Evolutionary conservation across 2,113 vertebrate species (phyloP), one percentile per base, ranked within the genome.

Genomic region (Istiophorus platypterus): DNA sequence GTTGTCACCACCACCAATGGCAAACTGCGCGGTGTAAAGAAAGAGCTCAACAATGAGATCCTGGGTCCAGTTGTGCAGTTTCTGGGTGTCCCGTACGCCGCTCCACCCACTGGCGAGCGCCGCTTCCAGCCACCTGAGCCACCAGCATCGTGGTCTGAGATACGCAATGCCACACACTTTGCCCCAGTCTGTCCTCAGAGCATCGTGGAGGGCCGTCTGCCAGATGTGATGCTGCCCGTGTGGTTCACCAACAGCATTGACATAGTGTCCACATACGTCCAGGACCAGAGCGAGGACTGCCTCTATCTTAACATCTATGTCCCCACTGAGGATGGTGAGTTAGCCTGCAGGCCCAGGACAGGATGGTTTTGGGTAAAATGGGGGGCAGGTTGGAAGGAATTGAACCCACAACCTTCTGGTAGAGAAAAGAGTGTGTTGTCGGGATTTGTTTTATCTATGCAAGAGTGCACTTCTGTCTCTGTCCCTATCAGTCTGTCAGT

Each of bases 251-350:
- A 98, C 94, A 97, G 98, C 95, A 94, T 99, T 88, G 99, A 99
- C 89, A 95, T 99, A 91, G 97, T 99, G 91, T 97, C 98, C 17
- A 95, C 97, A 4, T 99, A 97, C 8, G 97, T 99, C 27, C 99
- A 99, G 95, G 99, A 99, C 79, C 99, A 99, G 96, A 99, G 97
- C 49, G 99, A 99, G 95, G 99, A 99, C 92, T 99, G 99, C 94
- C 96, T 99, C 59, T 99, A 97, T 92, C 92, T 99, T 89, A 99
- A 99, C 94, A 99, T 99, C 92, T 99, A 99, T 59, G 97, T 99
- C 73, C 99, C 98, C 81, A 99, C 99, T 0, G 99, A 99, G 97
- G 98, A 99, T 97, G 99, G 99, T 99, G 97, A 99, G 99, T 99
- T 94, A 67, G 90, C 91, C 92, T 94, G 94, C 73, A 88, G 27